Evolutionary conservation across 2,888 invertebrate species (phyloP).

Genomic region (Eilema sororculum): DNA sequence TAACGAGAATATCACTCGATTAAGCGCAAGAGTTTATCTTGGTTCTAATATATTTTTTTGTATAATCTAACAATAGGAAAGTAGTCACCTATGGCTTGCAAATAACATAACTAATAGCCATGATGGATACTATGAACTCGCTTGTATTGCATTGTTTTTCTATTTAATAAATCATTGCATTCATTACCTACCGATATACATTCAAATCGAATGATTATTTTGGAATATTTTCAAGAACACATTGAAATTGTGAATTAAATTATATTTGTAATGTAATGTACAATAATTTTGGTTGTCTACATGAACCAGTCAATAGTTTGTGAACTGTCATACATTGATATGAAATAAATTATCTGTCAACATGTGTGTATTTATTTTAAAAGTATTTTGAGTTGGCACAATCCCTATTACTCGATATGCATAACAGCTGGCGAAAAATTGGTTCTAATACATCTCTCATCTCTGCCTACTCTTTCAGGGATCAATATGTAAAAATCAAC

Average conservation of each 20-base stretch:
- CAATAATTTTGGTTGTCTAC: constrained; percentile 56
- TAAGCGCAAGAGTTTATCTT: constrained; percentile 72
- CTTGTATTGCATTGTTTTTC: constrained; percentile 84
- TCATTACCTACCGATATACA: constrained; percentile 47
- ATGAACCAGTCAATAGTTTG: constrained; percentile 72
- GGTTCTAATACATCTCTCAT: no score
- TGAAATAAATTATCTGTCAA: constrained; percentile 83
- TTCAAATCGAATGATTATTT: constrained; percentile 46
- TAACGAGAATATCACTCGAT: constrained; percentile 65
- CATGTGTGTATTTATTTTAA: constrained; percentile 47
- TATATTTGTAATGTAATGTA: constrained; percentile 40
- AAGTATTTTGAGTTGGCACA: background rate
- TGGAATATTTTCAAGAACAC: constrained; percentile 28
- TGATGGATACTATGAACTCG: constrained; percentile 80
- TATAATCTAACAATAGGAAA: constrained; percentile 83
- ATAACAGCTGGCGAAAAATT: no score
- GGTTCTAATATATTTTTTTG: constrained; percentile 77
- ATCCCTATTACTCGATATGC: no score
- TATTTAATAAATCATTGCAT: constrained; percentile 61
- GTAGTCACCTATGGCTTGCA: constrained; percentile 84
- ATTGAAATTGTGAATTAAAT: constrained; percentile 26
- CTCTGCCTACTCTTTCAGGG: no score
- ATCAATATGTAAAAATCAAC: no score
- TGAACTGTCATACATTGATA: constrained; percentile 73
- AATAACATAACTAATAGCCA: constrained; percentile 86